A percentile compares a stretch with the other conserved stretches of the same genome.
Conservation (phyloP, 2,888 invertebrate species). For the Chrysotoxum bicinctum region DNA sequence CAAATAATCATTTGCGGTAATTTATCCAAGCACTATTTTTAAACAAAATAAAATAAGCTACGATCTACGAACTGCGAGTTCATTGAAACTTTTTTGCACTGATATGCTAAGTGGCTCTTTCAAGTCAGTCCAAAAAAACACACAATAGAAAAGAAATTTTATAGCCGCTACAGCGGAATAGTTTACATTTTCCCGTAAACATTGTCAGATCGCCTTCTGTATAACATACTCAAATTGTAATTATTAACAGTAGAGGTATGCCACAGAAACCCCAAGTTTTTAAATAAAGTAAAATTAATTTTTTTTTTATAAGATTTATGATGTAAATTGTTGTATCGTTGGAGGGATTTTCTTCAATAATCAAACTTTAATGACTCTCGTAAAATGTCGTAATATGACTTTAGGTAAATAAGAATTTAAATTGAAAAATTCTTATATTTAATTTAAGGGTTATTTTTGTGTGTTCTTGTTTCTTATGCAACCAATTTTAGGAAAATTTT, state of each 20-base stretch:
- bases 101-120: not conserved
- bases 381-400: constrained; percentile 5
- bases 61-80: not conserved
- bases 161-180: not conserved
- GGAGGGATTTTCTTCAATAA: constrained; percentile 20
- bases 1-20: not conserved
- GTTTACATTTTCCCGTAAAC: constrained; percentile 6
- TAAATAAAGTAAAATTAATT: not conserved
- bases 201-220: not conserved
- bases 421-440: not conserved
- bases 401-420: not conserved
- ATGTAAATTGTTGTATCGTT: not conserved
- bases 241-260: not conserved
- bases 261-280: not conserved
- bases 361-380: constrained; percentile 17
- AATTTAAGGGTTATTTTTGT: not conserved
- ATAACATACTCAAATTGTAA: not conserved
- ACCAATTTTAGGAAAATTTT: not conserved
- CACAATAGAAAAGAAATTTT: constrained; percentile 19
- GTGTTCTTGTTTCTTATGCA: not conserved
- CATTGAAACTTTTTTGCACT: constrained; percentile 12
- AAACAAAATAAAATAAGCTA: not conserved
- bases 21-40: not conserved
- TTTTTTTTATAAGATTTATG: constrained; percentile 15
- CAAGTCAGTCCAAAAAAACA: constrained; percentile 2